Percentiles rank a stretch among this genome's conserved stretches.
phyloP scores from a whole-genome alignment of 1,140 invertebrate species.

The Drosophila equinoxialis region DNA sequence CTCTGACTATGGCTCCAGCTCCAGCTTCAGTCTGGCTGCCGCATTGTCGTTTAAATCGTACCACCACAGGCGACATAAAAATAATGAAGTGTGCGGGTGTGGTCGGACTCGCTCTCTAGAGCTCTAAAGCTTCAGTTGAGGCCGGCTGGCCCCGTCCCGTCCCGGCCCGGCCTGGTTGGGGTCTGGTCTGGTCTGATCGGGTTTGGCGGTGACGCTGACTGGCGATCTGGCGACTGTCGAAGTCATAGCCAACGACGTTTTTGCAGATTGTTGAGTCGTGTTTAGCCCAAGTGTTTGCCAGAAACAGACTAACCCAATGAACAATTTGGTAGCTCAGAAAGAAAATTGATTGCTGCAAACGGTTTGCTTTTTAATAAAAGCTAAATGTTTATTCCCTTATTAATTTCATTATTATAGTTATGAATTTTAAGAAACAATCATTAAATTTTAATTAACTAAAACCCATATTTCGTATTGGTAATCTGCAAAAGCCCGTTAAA shows the following conservation, averaged over 20 bases:
- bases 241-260: conserved; percentile 67
- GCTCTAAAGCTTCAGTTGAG: conserved; percentile 2
- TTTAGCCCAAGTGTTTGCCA: conserved; percentile 69
- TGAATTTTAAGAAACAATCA: no score
- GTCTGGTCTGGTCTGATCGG: conserved; percentile 43
- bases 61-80: conserved; percentile 83
- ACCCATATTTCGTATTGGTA: no score
- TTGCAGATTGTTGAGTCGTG: conserved; percentile 75
- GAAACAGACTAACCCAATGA: conserved; percentile 58
- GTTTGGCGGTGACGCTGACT: conserved; percentile 51
- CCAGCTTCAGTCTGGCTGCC: conserved; percentile 42
- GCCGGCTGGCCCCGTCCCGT: conserved; percentile 6
- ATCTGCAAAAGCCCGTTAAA: no score
- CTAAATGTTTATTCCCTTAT: no score
- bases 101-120: conserved; percentile 74
- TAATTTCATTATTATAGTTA: no score
- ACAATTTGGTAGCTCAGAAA: conserved; percentile 48
- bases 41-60: conserved; percentile 82
- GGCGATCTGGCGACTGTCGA: conserved; percentile 73
- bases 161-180: not conserved
- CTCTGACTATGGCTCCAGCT: conserved; percentile 13
- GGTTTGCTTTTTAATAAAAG: not conserved
- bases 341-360: not conserved
- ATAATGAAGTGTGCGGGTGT: conserved; percentile 83
- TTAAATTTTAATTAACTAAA: no score